phyloP scores from a whole-genome alignment of 2,888 invertebrate species.

The Pharmacophagus antenor region DNA sequence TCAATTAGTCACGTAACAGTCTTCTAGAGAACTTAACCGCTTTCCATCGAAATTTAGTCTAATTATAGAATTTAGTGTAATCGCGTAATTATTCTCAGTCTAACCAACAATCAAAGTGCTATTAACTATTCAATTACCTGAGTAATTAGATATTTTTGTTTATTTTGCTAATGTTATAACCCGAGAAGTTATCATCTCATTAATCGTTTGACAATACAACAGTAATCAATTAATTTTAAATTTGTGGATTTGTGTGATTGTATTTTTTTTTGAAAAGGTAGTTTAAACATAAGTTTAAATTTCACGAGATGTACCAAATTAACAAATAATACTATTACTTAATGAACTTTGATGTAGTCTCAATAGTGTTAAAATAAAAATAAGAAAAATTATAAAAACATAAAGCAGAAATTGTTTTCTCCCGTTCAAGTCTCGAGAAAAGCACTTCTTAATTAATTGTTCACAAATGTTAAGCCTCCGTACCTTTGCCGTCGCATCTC shows the following conservation, averaged over 20 bases:
- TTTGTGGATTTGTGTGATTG: too few species aligned
- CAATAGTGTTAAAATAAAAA: conserved; percentile 14
- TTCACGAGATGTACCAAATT: too few species aligned
- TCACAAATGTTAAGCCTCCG: conserved; percentile 28
- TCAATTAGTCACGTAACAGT: too few species aligned
- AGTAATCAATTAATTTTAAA: too few species aligned
- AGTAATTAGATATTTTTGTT: background rate
- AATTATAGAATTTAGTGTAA: background rate
- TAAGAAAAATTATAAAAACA: conserved; percentile 22
- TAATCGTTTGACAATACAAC: too few species aligned
- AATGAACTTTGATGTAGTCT: background rate
- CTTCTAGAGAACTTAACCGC: background rate
- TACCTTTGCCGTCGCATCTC: conserved; percentile 30
- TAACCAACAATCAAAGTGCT: background rate
- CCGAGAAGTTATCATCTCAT: too few species aligned
- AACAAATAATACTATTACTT: too few species aligned
- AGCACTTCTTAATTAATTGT: conserved; percentile 30
- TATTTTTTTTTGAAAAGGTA: too few species aligned
- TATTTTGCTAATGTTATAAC: background rate
- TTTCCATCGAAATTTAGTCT: background rate
- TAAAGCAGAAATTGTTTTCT: conserved; percentile 15
- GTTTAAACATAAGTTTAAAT: too few species aligned
- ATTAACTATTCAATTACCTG: background rate
- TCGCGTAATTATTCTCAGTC: background rate
- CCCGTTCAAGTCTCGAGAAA: conserved; percentile 2